Conservation (phyloP, 2,797 vertebrate species). For the Lacerta viridis region DNA sequence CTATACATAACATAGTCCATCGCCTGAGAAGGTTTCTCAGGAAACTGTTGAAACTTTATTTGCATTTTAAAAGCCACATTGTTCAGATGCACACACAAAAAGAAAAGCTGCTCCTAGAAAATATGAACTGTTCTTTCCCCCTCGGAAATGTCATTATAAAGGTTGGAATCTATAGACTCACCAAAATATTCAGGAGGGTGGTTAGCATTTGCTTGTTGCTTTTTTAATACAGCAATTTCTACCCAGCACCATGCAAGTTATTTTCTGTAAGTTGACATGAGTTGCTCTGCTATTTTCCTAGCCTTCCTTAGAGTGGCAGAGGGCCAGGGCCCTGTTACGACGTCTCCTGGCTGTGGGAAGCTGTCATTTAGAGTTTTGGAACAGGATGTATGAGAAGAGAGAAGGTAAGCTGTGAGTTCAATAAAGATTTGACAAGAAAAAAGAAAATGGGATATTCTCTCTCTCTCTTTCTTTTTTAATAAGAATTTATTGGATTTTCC, state of each 20-base stretch:
- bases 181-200: constrained; percentile 37
- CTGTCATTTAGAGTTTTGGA: too few species aligned
- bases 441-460: too few species aligned
- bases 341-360: background rate
- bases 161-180: constrained; percentile 52
- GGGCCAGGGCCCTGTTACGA: background rate
- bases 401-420: too few species aligned
- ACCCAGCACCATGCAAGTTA: background rate
- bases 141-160: constrained; percentile 43
- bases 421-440: too few species aligned
- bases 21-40: constrained; percentile 67
- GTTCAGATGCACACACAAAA: constrained; percentile 44
- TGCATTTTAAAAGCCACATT: constrained; percentile 75
- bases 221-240: constrained; percentile 11
- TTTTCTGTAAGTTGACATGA: constrained; percentile 19
- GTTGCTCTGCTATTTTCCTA: too few species aligned
- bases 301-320: background rate
- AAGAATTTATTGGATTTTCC: too few species aligned
- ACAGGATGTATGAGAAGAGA: too few species aligned
- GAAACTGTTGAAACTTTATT: constrained; percentile 64
- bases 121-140: constrained; percentile 67
- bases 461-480: too few species aligned
- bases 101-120: constrained; percentile 62
- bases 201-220: background rate
- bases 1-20: constrained; percentile 72